These are phyloP conservation scores for Petrophora chlorosata DNA, from an alignment of 2,888 invertebrate species.

Conservation along the genomic window DNA sequence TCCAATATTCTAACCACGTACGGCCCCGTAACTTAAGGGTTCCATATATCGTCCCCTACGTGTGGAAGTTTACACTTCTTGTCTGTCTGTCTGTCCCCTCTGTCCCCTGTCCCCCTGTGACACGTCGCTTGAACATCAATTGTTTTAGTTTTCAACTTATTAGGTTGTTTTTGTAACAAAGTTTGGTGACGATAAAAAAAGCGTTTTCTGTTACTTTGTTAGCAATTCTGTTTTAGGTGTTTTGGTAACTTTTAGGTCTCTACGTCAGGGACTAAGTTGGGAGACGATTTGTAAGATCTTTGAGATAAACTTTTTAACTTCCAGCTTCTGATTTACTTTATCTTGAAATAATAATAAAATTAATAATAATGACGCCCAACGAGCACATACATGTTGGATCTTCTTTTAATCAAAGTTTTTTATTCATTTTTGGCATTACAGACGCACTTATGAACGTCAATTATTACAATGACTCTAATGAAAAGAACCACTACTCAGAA, in stretches of 20 bases:
- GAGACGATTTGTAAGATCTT: no score
- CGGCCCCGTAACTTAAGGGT: conserved; percentile 34
- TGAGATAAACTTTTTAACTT: no score
- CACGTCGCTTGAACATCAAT: conserved; percentile 23
- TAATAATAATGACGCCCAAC: no score
- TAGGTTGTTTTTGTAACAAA: conserved; percentile 21
- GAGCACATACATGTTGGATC: no score
- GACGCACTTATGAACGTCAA: no score
- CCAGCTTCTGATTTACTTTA: no score
- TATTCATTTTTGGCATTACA: no score
- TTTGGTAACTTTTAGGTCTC: not conserved
- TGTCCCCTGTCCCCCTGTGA: conserved; percentile 1
- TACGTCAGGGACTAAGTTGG: not conserved
- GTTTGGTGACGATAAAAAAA: conserved; percentile 15
- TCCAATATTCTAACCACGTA: conserved; percentile 32
- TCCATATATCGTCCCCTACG: conserved; percentile 32
- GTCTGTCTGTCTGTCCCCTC: conserved; percentile 28
- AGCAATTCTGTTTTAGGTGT: conserved; percentile 2
- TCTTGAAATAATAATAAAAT: no score
- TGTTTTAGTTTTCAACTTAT: conserved; percentile 31
- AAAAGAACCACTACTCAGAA: no score
- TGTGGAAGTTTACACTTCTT: conserved; percentile 37
- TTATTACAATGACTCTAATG: no score
- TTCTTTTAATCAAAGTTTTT: no score
- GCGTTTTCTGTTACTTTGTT: conserved; percentile 5